phyloP scores from a whole-genome alignment of 2,888 invertebrate species.

The Dioctria rufipes region DNA sequence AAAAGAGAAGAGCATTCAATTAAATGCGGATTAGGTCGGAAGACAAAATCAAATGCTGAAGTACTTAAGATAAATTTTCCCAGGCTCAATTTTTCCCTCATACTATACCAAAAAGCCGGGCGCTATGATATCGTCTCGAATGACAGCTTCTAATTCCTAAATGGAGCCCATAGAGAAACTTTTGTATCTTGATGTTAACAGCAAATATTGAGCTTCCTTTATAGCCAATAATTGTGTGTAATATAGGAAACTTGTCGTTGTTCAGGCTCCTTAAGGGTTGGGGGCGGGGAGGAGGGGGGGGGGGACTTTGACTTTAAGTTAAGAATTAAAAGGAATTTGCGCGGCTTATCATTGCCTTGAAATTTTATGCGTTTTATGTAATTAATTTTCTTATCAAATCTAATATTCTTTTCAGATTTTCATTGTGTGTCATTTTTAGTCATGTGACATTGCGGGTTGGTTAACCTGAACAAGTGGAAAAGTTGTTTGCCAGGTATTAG shows the following conservation, averaged over 20 bases:
- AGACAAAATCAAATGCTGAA: constrained; percentile 54
- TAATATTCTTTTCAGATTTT: too few relatives aligned
- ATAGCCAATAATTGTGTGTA: constrained; percentile 49
- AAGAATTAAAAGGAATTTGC: constrained; percentile 40
- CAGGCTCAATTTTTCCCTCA: constrained; percentile 18
- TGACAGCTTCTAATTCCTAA: constrained; percentile 47
- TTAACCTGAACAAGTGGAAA: too few relatives aligned
- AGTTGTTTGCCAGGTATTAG: too few relatives aligned
- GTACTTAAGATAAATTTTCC: constrained; percentile 52
- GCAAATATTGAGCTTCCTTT: constrained; percentile 51
- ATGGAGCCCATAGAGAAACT: constrained; percentile 40
- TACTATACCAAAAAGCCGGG: not conserved
- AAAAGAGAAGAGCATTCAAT: constrained; percentile 55
- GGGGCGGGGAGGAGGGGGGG: too few relatives aligned
- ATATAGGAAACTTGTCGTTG: constrained; percentile 20
- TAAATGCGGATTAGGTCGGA: constrained; percentile 55
- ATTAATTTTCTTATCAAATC: not conserved
- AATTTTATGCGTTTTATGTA: constrained; percentile 31
- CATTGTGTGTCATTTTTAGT: too few relatives aligned
- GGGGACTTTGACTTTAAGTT: too few relatives aligned
- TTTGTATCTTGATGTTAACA: constrained; percentile 51
- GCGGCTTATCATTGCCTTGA: constrained; percentile 18
- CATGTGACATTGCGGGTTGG: too few relatives aligned
- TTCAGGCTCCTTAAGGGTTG: not conserved
- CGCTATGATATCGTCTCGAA: constrained; percentile 27